Conservation (phyloP, 2,888 invertebrate species). For the Erynnis tages region DNA sequence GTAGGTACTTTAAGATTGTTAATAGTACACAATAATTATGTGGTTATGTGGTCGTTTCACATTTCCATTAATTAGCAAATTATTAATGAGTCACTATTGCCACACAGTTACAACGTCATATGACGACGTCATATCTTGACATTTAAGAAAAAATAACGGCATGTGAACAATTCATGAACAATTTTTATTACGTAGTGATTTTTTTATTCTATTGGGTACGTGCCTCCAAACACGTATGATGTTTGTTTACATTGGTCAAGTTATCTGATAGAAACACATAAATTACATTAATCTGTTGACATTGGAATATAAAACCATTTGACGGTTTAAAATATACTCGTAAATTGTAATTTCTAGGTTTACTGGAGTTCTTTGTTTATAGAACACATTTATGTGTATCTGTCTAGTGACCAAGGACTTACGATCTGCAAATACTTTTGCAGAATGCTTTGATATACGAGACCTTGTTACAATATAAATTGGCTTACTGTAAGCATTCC, state of each 20-base stretch:
- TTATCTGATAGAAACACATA: slow-evolving; percentile 29
- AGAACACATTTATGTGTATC: not conserved
- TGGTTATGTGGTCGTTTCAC: not conserved
- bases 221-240: slow-evolving; percentile 18
- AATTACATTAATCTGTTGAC: slow-evolving; percentile 14
- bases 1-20: too few species aligned
- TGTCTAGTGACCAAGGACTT: not conserved
- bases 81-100: slow-evolving; percentile 12
- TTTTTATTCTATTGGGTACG: slow-evolving; percentile 18
- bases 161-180: not conserved
- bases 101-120: not conserved
- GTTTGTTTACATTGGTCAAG: slow-evolving; percentile 26
- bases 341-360: too few species aligned
- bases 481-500: not conserved
- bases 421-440: not conserved
- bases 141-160: slow-evolving; percentile 13
- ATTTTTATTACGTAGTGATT: not conserved
- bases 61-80: slow-evolving; percentile 1
- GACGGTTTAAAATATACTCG: not conserved
- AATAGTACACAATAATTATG: not conserved
- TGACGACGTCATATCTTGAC: slow-evolving; percentile 27
- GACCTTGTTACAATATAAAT: slow-evolving; percentile 10
- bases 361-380: too few species aligned
- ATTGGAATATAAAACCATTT: slow-evolving; percentile 3
- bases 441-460: not conserved